These are phyloP conservation scores for Menura novaehollandiae DNA, from an alignment of 2,113 vertebrate species.

Conservation along the genomic window DNA sequence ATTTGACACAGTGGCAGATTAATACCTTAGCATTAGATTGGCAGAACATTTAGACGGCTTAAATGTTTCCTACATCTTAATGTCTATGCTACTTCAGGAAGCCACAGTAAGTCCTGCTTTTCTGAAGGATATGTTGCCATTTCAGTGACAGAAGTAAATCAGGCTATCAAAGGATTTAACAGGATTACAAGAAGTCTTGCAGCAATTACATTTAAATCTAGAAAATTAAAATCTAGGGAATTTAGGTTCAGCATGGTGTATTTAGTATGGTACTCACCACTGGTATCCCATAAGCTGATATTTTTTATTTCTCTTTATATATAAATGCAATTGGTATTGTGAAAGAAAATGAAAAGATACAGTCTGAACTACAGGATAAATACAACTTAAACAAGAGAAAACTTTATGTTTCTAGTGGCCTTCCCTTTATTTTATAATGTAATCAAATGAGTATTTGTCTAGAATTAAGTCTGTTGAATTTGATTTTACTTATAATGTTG, in stretches of 20 bases:
- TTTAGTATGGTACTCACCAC: background rate
- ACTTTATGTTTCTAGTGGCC: background rate
- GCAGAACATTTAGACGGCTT: constrained; percentile 66
- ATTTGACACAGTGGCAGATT: constrained; percentile 74
- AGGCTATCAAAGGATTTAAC: constrained; percentile 68
- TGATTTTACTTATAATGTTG: background rate
- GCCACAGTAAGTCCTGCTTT: constrained; percentile 47
- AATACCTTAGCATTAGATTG: constrained; percentile 67
- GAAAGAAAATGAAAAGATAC: background rate
- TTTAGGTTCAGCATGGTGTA: constrained; percentile 33
- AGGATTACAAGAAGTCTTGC: constrained; percentile 56
- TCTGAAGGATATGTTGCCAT: constrained; percentile 41
- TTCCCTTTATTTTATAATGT: background rate
- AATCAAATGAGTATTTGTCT: background rate
- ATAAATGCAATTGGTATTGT: background rate
- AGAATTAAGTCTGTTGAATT: background rate
- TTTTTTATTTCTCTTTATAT: background rate
- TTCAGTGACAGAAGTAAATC: constrained; percentile 67
- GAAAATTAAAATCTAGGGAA: constrained; percentile 71
- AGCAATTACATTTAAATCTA: constrained; percentile 66
- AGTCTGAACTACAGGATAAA: background rate
- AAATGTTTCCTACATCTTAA: constrained; percentile 68
- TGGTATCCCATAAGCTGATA: background rate
- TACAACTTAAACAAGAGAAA: background rate
- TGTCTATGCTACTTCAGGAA: constrained; percentile 66